Percentiles rank a stretch among this genome's conserved stretches.
Evolutionary conservation across 2,888 invertebrate genomes (phyloP).

Genomic region (Plutella xylostella): DNA sequence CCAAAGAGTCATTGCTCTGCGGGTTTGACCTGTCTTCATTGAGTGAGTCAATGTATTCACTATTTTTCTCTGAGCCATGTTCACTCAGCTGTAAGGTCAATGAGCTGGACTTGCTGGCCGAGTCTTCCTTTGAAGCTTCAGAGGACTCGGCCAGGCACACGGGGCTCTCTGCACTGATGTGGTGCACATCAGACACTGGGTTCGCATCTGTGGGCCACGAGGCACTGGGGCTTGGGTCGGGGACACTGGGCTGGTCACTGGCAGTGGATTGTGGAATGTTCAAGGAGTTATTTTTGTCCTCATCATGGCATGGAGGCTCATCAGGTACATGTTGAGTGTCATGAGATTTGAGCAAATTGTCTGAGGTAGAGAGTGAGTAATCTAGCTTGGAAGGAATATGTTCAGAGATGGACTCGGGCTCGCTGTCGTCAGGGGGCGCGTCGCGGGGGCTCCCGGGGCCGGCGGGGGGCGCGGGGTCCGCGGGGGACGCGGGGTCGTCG

Average conservation of each 20-base stretch:
- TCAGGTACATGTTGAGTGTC: constrained; percentile 27
- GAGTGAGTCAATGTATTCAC: constrained; percentile 49
- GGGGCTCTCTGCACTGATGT: constrained; percentile 56
- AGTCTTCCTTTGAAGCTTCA: constrained; percentile 40
- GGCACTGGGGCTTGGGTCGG: constrained; percentile 37
- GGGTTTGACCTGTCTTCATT: constrained; percentile 30
- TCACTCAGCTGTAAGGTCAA: constrained; percentile 16
- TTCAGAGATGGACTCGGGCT: constrained; percentile 57
- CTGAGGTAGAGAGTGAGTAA: constrained; percentile 39
- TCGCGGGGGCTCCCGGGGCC: constrained; percentile 23
- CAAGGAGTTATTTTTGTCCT: constrained; percentile 30
- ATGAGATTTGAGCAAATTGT: constrained; percentile 24
- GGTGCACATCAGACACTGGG: constrained; percentile 37
- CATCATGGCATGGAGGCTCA: constrained; percentile 28
- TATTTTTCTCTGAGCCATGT: constrained; percentile 26
- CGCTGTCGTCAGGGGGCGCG: constrained; percentile 29
- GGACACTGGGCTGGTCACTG: constrained; percentile 34
- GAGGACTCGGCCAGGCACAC: constrained; percentile 44
- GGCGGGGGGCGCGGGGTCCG: too few relatives aligned
- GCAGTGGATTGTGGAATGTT: constrained; percentile 31
- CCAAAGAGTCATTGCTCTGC: not conserved
- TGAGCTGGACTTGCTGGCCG: constrained; percentile 24
- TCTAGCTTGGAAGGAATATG: constrained; percentile 50
- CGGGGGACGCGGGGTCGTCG: too few relatives aligned
- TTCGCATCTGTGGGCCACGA: constrained; percentile 47